Evolutionary conservation across 2,888 invertebrate genomes (phyloP).

Genomic region (Hirtodrosophila trivittata): DNA sequence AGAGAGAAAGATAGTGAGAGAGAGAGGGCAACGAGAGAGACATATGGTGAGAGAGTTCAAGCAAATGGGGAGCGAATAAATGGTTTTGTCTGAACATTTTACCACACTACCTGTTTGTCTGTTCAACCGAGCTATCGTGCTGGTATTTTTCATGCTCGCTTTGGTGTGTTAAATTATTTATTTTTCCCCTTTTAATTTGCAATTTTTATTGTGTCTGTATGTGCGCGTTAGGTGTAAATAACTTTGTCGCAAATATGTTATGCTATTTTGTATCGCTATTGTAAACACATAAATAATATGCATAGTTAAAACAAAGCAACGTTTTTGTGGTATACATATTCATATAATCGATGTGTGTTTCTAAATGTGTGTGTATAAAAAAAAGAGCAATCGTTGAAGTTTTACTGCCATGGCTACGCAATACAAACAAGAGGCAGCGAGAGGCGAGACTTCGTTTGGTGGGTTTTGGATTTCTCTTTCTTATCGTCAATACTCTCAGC

Average conservation of each 20-base stretch:
- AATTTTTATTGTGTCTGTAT: constrained; percentile 32
- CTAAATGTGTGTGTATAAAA: constrained; percentile 48
- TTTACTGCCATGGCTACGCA: constrained; percentile 74
- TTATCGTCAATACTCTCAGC: constrained; percentile 35
- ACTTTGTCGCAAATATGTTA: neutral
- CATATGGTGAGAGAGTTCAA: constrained; percentile 49
- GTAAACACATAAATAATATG: constrained; percentile 18
- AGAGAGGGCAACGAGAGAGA: constrained; percentile 31
- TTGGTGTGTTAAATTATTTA: constrained; percentile 67
- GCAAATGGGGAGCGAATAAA: constrained; percentile 48
- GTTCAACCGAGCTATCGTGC: constrained; percentile 63
- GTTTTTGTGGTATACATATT: constrained; percentile 68
- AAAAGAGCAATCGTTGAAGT: constrained; percentile 65
- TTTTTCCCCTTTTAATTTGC: constrained; percentile 48
- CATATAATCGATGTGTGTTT: constrained; percentile 69
- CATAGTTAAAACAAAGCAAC: constrained; percentile 47
- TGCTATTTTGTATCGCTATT: too few relatives aligned
- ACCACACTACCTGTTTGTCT: constrained; percentile 73
- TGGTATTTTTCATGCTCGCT: constrained; percentile 57
- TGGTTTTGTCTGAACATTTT: constrained; percentile 60
- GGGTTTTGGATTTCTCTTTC: constrained; percentile 53
- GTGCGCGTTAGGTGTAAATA: constrained; percentile 14
- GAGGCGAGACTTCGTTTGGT: constrained; percentile 47
- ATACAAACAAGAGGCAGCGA: constrained; percentile 68
- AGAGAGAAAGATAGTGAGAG: constrained; percentile 22